Base-by-base conservation (phyloP, 2,888 invertebrate genomes). In the Leptinotarsa peninsularis region DNA sequence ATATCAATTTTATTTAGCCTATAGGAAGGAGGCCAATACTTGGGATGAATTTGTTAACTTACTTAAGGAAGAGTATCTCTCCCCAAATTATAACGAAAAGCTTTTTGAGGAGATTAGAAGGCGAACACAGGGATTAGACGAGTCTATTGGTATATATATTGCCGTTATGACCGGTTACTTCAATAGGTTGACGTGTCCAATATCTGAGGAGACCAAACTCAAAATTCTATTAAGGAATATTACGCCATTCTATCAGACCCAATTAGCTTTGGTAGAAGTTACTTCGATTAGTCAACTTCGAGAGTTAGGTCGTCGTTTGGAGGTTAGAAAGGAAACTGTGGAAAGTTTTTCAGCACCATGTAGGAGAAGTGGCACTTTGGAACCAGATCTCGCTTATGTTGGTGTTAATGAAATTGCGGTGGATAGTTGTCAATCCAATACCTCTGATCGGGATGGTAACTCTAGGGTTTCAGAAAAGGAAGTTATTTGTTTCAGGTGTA, bases 61-160 rank as follows among this genome's bases (percentile, higher is more conserved):
- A 50, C 50, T 50, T 15, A 13, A 17, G 15, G 50, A 50, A 15
- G 50, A 50, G 50, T 50, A 50, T 15, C 50, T 50, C 15, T 50
- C 50, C 14, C 17, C 50, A 50, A 54, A 54, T 54, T 54, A n/a
- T 7, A 54, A 54, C n/a, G 54, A 54, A n/a, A 54, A 54, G 5
- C n/a, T 18, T n/a, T 54, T 54, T n/a, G 54, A 54, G 7, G 54
- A 54, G 27, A 33, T 33, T 33, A 33, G n/a, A 18, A 50, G 15
- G 50, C 54, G 54, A 15, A 54, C 14, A 5, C 27, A 68, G 52
- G 23, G 18, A 7, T 18, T 23, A 13, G 67, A 67, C 49, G 67
- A 67, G 23, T 49, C 49, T n/a, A 49, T 67, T 5, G 43, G 50
- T 17, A 67, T 67, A 17, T 67, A n/a, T n/a, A n/a, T 67, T 5